Base-by-base conservation (phyloP, 2,888 invertebrate species). In the Pseudoips prasinana region DNA sequence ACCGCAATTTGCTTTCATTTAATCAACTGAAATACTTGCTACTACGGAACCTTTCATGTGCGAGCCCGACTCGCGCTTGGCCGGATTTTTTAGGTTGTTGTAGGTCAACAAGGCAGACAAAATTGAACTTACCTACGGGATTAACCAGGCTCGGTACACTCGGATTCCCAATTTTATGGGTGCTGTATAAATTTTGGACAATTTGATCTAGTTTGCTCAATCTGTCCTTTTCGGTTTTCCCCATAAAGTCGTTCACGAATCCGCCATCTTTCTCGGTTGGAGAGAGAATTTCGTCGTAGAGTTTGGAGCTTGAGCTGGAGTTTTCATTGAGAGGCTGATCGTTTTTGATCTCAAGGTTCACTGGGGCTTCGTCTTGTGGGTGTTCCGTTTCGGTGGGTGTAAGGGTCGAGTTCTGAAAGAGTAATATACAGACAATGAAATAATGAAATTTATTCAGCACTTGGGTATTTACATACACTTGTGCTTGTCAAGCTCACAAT, bases 191-290 rank as follows among this genome's bases (percentile, higher is more conserved):
- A 43, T 87, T 88, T 63, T 87, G 83, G 1, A 88, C 87, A 3
- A 88, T 88, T 48, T 86, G 86, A 25, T 88, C 88, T 30, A 88
- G 41, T 52, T 85, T 88, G 44, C 87, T 88, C 11, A 88, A 56
- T 67, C 83, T 75, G 24, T 87, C 85, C 41, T 75, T 83, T 36
- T 84, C 83, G 32, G 45, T 73, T 33, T 62, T 71, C 5, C 38
- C 48, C 14, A 67, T 47, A 14, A 61, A 64, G 25, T 75, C 70
- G 7, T 52, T 54, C 3, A 31, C 37, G 10, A 46, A 47, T 10
- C 47, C 53, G 24, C 47, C 46, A 46, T 59, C 68, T 59, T 56
- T 79, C 34, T 47, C 58, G 24, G 50, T 61, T 3, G 70, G 69
- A 4, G 70, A 63, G 2, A 63, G 44, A 17, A 65, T 58, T 5